Conservation (phyloP, 2,113 vertebrate genomes). For the Menidia beryllina region DNA sequence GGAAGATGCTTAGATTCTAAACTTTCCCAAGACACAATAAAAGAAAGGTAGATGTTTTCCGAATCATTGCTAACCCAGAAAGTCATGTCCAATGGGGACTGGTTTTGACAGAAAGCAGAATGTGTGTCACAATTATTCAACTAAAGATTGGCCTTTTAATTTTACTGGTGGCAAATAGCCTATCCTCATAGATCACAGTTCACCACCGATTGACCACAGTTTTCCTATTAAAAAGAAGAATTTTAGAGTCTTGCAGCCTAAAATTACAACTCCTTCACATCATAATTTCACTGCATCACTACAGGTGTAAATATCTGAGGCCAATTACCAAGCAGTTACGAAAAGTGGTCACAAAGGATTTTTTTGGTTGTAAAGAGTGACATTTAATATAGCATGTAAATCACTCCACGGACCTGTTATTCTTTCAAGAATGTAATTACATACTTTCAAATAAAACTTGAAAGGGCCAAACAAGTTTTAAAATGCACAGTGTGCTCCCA, state of each 20-base stretch:
- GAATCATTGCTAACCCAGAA: slow-evolving; percentile 1
- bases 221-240: slow-evolving; percentile 11
- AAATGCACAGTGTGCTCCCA: slow-evolving; percentile 94
- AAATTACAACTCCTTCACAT: slow-evolving; percentile 15
- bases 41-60: slow-evolving; percentile 23
- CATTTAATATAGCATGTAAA: slow-evolving; percentile 98
- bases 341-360: slow-evolving; percentile 90
- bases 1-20: slow-evolving; percentile 1
- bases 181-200: slow-evolving; percentile 31
- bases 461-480: slow-evolving; percentile 98
- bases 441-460: slow-evolving; percentile 99
- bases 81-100: slow-evolving; percentile 13
- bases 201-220: slow-evolving; percentile 14
- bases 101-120: slow-evolving; percentile 14
- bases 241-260: slow-evolving; percentile 1
- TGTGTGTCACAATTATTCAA: slow-evolving; percentile 9
- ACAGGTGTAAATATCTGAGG: slow-evolving; percentile 45
- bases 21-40: slow-evolving; percentile 5
- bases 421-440: slow-evolving; percentile 99
- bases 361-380: slow-evolving; percentile 84
- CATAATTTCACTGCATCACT: slow-evolving; percentile 45
- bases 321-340: slow-evolving; percentile 43
- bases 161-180: slow-evolving; percentile 9
- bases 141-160: slow-evolving; percentile 8
- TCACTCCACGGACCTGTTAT: slow-evolving; percentile 93